Evolutionary conservation across 1,140 invertebrate species (phyloP), one percentile per base, ranked within the genome.

Genomic region (Bombus soroeensis): DNA sequence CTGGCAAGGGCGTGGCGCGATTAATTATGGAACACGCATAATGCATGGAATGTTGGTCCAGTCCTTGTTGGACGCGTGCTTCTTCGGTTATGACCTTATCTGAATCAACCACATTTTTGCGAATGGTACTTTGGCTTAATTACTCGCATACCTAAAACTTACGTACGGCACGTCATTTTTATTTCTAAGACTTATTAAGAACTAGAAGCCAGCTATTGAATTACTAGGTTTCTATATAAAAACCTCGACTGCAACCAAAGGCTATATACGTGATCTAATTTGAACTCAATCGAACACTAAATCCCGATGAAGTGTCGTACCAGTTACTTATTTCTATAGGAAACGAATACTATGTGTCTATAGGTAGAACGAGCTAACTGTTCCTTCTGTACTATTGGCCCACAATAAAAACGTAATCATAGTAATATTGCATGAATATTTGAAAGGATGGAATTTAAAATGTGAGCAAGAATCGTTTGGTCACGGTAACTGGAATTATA

Each of bases 21-120:
- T 86, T 88, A 81, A 81, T 77, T 76, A 86, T 81, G 66, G 74
- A 64, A 64, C 86, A 59, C 37, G 74, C 37, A 85, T 85, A 74
- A 86, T 76, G 78, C 73, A 37, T 71, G 74, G 72, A 81, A 87
- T 76, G 86, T 9, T 37, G 71, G 41, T 37, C 34, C 47, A 73
- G 70, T 41, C 47, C 34, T 71, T 72, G 57, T 5, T 62, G 37
- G 15, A 62, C 2, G 68, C n/a, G 25, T 59, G 47, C 68, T 81
- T 59, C 41, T 43, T 34, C 13, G 28, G 3, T 62, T 72, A 34
- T 32, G 6, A 72, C 41, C 28, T 71, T 34, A 13, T 12, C 2
- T 25, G 64, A 66, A 15, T 32, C 4, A 4, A 32, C 5, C 10
- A 13, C 32, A 15, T 18, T 47, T 13, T 18, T 3, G 32, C 8